Evolutionary conservation across 2,888 invertebrate species (phyloP).

Genomic region (Caenorhabditis sulstoni): DNA sequence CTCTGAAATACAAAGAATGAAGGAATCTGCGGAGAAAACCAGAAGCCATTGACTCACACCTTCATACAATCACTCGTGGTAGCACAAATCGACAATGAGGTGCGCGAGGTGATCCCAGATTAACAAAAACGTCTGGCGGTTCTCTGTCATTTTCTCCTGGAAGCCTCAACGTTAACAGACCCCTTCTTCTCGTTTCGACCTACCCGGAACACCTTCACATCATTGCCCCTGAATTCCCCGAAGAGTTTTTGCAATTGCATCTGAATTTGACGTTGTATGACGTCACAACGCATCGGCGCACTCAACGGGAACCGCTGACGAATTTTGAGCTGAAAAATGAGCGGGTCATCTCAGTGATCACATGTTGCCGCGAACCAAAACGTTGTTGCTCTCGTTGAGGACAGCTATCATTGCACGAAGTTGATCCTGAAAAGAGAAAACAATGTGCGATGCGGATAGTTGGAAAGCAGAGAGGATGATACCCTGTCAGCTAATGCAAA

Average conservation of each 20-base stretch:
- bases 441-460: background rate
- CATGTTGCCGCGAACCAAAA: slow-evolving; percentile 10
- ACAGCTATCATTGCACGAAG: slow-evolving; percentile 38
- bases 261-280: slow-evolving; percentile 52
- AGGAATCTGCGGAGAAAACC: background rate
- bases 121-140: slow-evolving; percentile 14
- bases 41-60: background rate
- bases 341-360: slow-evolving; percentile 8
- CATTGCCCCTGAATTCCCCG: slow-evolving; percentile 33
- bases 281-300: slow-evolving; percentile 47
- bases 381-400: slow-evolving; percentile 30
- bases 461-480: background rate
- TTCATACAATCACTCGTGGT: slow-evolving; percentile 6
- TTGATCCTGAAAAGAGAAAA: slow-evolving; percentile 26
- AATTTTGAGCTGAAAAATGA: slow-evolving; percentile 41
- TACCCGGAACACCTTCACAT: slow-evolving; percentile 17
- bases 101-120: slow-evolving; percentile 38
- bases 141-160: slow-evolving; percentile 26
- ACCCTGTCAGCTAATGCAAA: slow-evolving; percentile 20
- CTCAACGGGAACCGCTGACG: slow-evolving; percentile 52
- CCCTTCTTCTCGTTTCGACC: background rate
- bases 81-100: slow-evolving; percentile 17
- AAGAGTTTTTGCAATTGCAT: slow-evolving; percentile 38
- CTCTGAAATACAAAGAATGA: slow-evolving; percentile 6
- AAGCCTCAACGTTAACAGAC: background rate